Base-by-base conservation (phyloP, 1,140 invertebrate species). In the Papilio dardanus region DNA sequence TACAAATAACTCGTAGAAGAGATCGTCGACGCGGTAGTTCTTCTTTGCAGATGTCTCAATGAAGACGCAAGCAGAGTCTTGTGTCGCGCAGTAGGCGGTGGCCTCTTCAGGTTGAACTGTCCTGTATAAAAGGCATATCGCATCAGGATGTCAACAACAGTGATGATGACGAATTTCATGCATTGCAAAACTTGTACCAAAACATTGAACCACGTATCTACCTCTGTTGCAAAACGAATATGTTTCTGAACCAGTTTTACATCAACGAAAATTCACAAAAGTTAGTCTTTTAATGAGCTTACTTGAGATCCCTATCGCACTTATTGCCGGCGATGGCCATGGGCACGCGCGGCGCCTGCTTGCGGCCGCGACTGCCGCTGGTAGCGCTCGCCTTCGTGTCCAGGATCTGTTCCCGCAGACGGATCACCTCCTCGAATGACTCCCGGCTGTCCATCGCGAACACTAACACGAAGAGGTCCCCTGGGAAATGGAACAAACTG, bases 321-420 rank as follows among this genome's bases (percentile, higher is more conserved):
- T 97, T 97, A 85, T 97, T 97, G 16, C 97, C 97, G 2, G 96
- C 97, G 54, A 97, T 95, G 21, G 97, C 96, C 96, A 97, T 97
- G 14, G 97, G 96, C 40, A 97, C 96, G 74, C 96, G 94, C 3
- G 95, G 95, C 14, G 94, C 92, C 81, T 95, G 94, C 75, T 95
- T 94, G 79, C 95, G 95, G 67, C 95, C 95, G 7, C 95, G 92
- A 71, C 95, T 94, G 24, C 94, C 93, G 71, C 95, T 94, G 82
- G 94, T 94, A 0, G 96, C 96, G 76, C 95, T 96, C 77, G 95
- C 94, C 87, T 97, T 97, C 0, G 96, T 96, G 87, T 97, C 97
- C 66, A 97, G 87, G 82, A 98, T 97, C 88, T 97, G 96, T 81
- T 98, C 97, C 46, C 97, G 94, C 65, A 98, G 94, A 58, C 96